Percentiles rank a stretch among this genome's conserved stretches.
These are phyloP conservation scores for Gambusia holbrooki DNA, from an alignment of 2,113 vertebrate genomes.

Conservation along the genomic window DNA sequence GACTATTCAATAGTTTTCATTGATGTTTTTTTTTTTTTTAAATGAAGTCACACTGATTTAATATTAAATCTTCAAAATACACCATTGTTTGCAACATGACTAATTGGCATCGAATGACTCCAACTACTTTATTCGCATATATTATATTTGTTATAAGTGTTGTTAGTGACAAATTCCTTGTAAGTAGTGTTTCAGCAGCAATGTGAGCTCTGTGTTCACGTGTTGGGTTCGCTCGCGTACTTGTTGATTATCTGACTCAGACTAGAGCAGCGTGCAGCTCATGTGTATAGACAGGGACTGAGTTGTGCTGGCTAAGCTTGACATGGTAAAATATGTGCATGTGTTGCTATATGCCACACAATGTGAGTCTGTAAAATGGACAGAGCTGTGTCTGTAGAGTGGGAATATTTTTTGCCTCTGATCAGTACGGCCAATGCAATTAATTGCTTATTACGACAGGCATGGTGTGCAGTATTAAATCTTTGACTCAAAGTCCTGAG, in stretches of 20 bases:
- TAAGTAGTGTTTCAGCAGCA: slow-evolving; percentile 23
- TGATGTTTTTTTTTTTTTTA: too few relatives aligned
- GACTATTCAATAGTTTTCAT: too few relatives aligned
- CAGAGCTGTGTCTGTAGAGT: slow-evolving; percentile 74
- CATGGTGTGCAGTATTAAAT: background rate
- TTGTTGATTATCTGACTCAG: slow-evolving; percentile 60
- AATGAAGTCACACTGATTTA: too few relatives aligned
- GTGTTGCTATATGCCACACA: slow-evolving; percentile 72
- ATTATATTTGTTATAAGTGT: background rate
- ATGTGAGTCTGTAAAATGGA: slow-evolving; percentile 74
- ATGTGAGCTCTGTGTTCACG: slow-evolving; percentile 10
- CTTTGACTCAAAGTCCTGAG: background rate
- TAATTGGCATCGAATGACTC: background rate
- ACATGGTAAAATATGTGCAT: slow-evolving; percentile 77
- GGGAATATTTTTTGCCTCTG: slow-evolving; percentile 67
- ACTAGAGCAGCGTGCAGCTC: slow-evolving; percentile 48
- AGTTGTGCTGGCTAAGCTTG: slow-evolving; percentile 69
- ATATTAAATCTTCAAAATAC: too few relatives aligned
- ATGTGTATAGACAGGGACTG: slow-evolving; percentile 65
- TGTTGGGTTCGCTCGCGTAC: slow-evolving; percentile 36
- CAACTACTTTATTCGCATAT: background rate
- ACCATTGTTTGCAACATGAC: too few relatives aligned
- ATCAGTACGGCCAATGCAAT: slow-evolving; percentile 40
- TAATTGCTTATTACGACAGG: too few relatives aligned
- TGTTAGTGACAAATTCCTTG: slow-evolving; percentile 1